Evolutionary conservation across 2,888 invertebrate genomes (phyloP), one percentile per base, ranked within the genome.

Genomic region (Pseudolycoriella hygida): DNA sequence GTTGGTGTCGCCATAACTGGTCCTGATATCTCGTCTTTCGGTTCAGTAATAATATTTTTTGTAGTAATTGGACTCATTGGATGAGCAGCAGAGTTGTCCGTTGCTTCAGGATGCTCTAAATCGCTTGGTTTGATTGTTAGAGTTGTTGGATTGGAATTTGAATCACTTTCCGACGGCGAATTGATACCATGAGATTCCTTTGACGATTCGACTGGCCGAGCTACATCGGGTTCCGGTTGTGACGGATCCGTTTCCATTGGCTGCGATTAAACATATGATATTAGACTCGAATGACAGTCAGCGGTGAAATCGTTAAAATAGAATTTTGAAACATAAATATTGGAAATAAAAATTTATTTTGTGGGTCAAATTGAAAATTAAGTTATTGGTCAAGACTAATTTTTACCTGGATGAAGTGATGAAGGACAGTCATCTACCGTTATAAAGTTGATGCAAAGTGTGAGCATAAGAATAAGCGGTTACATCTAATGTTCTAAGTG

Each of bases 361-460:
- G n/a, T n/a, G n/a, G n/a, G n/a, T n/a, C n/a, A n/a, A n/a, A n/a
- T n/a, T n/a, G n/a, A 34, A 34, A 34, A 34, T 14, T 12, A 34
- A 34, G 3, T 34, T 34, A 34, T 34, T 34, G 34, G n/a, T 14
- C 25, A 6, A 14, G 15, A 14, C 37, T 8, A 37, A 40, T 42
- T n/a, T 53, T 62, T 63, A 63, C 63, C 63, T 63, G 63, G 47
- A 62, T 62, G 39, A 42, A 46, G 54, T 57, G 60, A 56, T 62
- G 61, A 48, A 62, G 61, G 47, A 58, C 59, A 56, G 59, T 55
- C 57, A 59, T 60, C 61, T 62, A 60, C 54, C 54, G 55, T 48
- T 47, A 17, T 41, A 31, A n/a, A n/a, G n/a, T 12, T 20, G 43
- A 25, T 20, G 25, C 25, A 25, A 25, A 37, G 37, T 32, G 45